These are phyloP conservation scores for Drosophila crucigera DNA, from an alignment of 2,888 invertebrate genomes.

Conservation along the genomic window DNA sequence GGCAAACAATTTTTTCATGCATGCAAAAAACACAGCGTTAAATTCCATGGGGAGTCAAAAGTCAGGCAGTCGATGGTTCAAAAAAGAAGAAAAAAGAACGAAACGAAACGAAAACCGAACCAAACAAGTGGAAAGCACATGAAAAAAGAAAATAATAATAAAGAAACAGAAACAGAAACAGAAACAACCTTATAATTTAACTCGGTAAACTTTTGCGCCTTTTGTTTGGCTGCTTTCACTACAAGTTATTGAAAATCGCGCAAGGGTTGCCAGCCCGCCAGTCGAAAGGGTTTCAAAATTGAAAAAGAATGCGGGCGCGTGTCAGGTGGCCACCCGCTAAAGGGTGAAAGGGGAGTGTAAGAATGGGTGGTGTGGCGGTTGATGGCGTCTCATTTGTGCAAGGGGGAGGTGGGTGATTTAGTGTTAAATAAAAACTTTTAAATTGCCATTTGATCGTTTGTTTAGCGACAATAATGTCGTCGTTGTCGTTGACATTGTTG, in stretches of 20 bases:
- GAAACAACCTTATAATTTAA: slow-evolving; percentile 78
- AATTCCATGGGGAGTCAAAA: slow-evolving; percentile 73
- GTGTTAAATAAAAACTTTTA: slow-evolving; percentile 83
- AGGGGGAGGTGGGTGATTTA: slow-evolving; percentile 79
- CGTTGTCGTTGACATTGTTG: slow-evolving; percentile 52
- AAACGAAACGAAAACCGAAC: slow-evolving; percentile 15
- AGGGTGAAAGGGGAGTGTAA: slow-evolving; percentile 36
- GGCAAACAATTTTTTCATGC: slow-evolving; percentile 60
- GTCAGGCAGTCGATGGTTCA: slow-evolving; percentile 52
- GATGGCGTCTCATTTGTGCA: slow-evolving; percentile 49
- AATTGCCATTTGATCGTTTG: slow-evolving; percentile 85
- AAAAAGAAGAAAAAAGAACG: slow-evolving; percentile 2
- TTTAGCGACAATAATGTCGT: slow-evolving; percentile 84
- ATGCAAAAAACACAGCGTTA: slow-evolving; percentile 56
- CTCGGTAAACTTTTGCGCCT: slow-evolving; percentile 77
- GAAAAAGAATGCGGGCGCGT: slow-evolving; percentile 71
- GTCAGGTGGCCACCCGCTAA: slow-evolving; percentile 59
- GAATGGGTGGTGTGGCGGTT: slow-evolving; percentile 8
- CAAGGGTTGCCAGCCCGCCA: slow-evolving; percentile 59
- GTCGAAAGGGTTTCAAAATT: slow-evolving; percentile 74
- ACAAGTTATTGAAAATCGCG: slow-evolving; percentile 79
- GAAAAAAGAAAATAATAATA: slow-evolving; percentile 29
- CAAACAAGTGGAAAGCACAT: slow-evolving; percentile 27
- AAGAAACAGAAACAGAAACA: slow-evolving; percentile 49
- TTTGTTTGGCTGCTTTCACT: slow-evolving; percentile 71